Conservation (phyloP, 2,113 vertebrate species). For the Agelaius phoeniceus region DNA sequence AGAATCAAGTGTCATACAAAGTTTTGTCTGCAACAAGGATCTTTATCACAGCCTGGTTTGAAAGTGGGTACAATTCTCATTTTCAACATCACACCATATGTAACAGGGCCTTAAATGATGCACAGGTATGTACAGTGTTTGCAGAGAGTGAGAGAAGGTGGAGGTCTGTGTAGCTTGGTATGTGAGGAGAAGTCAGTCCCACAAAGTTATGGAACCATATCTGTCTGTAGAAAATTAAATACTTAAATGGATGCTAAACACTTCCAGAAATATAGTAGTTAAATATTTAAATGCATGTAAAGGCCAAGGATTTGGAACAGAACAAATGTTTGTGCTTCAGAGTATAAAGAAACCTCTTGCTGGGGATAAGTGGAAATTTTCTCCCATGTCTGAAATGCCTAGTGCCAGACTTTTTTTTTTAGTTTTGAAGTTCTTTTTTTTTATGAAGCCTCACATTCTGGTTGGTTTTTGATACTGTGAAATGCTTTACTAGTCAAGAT, state of each 20-base stretch:
- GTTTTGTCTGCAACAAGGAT: not conserved
- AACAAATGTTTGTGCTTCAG: not conserved
- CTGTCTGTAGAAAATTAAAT: not conserved
- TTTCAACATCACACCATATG: not conserved
- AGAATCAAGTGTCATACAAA: not conserved
- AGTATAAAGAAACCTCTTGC: constrained; percentile 14
- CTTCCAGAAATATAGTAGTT: not conserved
- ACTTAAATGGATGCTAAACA: not conserved
- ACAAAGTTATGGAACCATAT: not conserved
- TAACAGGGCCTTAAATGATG: not conserved
- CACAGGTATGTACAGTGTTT: fast-evolving
- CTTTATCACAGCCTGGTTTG: not conserved
- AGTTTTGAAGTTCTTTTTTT: not conserved
- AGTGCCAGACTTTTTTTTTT: not conserved
- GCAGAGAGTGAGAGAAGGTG: not conserved
- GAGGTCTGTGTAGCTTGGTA: not conserved
- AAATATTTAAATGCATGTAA: not conserved
- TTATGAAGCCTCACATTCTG: not conserved
- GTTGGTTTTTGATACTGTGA: not conserved
- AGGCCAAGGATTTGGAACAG: constrained; percentile 8
- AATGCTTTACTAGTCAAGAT: not conserved
- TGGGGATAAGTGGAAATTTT: not conserved
- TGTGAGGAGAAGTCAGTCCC: not conserved
- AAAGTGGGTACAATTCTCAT: not conserved
- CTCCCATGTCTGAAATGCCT: not conserved